phyloP scores from a whole-genome alignment of 2,797 vertebrate species.

The Malacoraja senta region DNA sequence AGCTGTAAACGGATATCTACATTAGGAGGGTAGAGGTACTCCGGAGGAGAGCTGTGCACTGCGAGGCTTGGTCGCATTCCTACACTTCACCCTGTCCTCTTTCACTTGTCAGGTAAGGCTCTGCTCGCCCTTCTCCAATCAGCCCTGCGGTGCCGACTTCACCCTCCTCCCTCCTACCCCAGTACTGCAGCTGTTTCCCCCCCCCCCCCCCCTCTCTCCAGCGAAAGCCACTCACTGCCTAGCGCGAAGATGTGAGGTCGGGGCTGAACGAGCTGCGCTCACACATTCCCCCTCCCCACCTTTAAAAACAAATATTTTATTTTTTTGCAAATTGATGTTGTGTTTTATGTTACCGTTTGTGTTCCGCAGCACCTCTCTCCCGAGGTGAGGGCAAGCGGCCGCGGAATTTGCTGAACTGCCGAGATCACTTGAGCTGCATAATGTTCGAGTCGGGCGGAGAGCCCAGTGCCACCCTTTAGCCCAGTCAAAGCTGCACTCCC shows the following conservation, averaged over 20 bases:
- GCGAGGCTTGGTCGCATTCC: slow-evolving; percentile 10
- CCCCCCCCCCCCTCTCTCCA: background rate
- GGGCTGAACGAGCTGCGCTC: background rate
- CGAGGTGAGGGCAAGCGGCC: background rate
- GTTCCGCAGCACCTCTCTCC: slow-evolving; percentile 29
- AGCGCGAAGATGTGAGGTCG: background rate
- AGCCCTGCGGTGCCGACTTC: background rate
- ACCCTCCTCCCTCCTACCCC: background rate
- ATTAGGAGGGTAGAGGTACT: background rate
- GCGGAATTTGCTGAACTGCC: too few species aligned
- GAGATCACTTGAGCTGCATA: background rate
- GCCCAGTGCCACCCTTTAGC: background rate
- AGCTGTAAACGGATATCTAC: slow-evolving; percentile 26
- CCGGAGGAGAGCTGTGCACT: background rate
- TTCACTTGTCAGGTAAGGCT: slow-evolving; percentile 6
- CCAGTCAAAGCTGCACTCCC: slow-evolving; percentile 29
- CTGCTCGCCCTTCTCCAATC: background rate
- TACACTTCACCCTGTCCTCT: background rate
- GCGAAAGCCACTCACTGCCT: background rate
- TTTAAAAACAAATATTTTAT: too few species aligned
- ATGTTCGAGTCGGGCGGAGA: background rate
- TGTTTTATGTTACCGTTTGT: slow-evolving; percentile 29
- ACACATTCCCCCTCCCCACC: background rate
- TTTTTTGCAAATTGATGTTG: background rate
- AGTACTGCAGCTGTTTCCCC: background rate